Evolutionary conservation across 2,797 vertebrate species (phyloP).

Genomic region (Thalassophryne amazonica): DNA sequence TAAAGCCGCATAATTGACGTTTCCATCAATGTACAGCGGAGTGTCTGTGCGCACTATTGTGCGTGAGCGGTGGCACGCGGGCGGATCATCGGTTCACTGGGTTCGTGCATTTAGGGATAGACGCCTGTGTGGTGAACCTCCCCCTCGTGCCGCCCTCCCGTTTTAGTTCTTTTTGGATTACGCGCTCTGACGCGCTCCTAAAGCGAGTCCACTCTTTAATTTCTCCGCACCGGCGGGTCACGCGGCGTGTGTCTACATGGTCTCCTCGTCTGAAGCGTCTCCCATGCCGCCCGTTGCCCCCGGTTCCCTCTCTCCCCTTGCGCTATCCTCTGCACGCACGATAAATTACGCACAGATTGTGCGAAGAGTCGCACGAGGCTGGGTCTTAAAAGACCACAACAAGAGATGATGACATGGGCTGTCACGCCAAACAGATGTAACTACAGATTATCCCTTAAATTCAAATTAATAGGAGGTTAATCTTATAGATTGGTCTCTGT

Average conservation of each 20-base stretch:
- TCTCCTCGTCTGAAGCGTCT: slow-evolving; percentile 29
- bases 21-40: slow-evolving; percentile 40
- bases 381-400: slow-evolving; percentile 58
- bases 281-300: slow-evolving; percentile 21
- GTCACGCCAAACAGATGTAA: slow-evolving; percentile 67
- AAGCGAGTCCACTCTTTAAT: slow-evolving; percentile 6
- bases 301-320: slow-evolving; percentile 26
- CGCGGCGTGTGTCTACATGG: slow-evolving; percentile 35
- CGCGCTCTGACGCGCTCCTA: slow-evolving; percentile 43
- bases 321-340: slow-evolving; percentile 28
- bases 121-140: slow-evolving; percentile 23
- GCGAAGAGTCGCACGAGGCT: slow-evolving; percentile 35
- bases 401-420: slow-evolving; percentile 58
- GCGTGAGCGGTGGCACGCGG: slow-evolving; percentile 42
- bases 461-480: slow-evolving; percentile 64
- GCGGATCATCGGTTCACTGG: slow-evolving; percentile 61
- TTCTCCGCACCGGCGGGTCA: slow-evolving; percentile 46
- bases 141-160: background rate
- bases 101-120: slow-evolving; percentile 58
- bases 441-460: slow-evolving; percentile 61
- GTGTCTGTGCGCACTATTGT: slow-evolving; percentile 49
- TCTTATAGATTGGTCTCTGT: slow-evolving; percentile 57
- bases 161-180: slow-evolving; percentile 12
- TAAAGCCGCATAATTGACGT: slow-evolving; percentile 59
- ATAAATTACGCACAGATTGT: slow-evolving; percentile 52